Conservation (phyloP, 2,888 invertebrate species). For the Dicycla oo region DNA sequence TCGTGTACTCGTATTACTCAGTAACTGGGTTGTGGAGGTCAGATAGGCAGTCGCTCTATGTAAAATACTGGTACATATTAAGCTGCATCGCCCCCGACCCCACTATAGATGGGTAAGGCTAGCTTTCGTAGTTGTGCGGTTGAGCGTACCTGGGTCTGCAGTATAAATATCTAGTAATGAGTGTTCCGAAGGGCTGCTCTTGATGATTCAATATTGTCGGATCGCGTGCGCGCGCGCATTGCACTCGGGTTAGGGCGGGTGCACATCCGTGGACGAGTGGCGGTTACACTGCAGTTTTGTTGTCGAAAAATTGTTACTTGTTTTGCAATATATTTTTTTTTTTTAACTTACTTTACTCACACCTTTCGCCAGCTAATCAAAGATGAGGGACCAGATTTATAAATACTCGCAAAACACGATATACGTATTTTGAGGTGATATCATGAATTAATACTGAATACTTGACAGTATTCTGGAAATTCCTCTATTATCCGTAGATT, state of each 20-base stretch:
- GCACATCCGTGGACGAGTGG: constrained; percentile 9
- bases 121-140: neutral
- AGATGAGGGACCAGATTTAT: neutral
- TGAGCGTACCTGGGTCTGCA: constrained; percentile 22
- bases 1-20: neutral
- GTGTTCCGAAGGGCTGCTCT: constrained; percentile 75
- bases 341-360: neutral
- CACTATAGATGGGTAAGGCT: neutral
- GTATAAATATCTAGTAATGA: constrained; percentile 64
- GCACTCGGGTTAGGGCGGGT: constrained; percentile 52
- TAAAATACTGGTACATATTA: neutral
- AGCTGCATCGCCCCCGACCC: neutral
- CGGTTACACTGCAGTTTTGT: neutral
- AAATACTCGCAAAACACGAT: neutral
- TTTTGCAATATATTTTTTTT: neutral
- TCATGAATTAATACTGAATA: too few relatives aligned
- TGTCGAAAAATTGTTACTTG: neutral
- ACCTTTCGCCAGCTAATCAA: neutral
- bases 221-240: constrained; percentile 79
- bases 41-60: neutral
- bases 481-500: neutral
- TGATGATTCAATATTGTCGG: constrained; percentile 73
- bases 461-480: too few relatives aligned
- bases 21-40: neutral
- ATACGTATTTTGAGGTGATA: neutral